These are phyloP conservation scores for Epizoanthus fatuus DNA, from an alignment of 92 coral and sea anemone genomes.

Conservation along the genomic window DNA sequence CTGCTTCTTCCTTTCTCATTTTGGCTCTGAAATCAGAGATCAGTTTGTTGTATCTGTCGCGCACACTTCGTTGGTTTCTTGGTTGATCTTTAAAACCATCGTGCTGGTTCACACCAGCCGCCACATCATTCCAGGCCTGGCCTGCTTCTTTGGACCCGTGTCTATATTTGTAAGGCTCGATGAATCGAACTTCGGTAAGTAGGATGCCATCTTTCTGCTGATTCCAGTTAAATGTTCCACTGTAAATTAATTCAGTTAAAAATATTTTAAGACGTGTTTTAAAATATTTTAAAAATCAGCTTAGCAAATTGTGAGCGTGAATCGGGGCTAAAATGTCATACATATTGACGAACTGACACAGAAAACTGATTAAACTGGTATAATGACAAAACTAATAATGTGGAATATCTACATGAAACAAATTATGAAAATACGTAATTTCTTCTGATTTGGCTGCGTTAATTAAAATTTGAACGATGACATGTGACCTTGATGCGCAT, in stretches of 20 bases:
- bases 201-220: constrained; percentile 29
- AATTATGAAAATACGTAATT: no score
- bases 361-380: no score
- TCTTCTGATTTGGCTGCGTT: no score
- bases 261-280: background rate
- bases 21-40: background rate
- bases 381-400: no score
- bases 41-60: constrained; percentile 4
- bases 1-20: constrained; percentile 48
- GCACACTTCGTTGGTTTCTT: constrained; percentile 26
- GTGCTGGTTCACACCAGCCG: constrained; percentile 32
- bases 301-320: background rate
- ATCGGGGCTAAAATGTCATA: no score
- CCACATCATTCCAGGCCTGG: constrained; percentile 39
- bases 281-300: background rate
- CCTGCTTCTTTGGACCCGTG: constrained; percentile 35
- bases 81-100: constrained; percentile 12
- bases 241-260: constrained; percentile 10
- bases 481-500: no score
- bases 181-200: constrained; percentile 30
- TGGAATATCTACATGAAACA: no score
- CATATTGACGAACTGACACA: no score
- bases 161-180: constrained; percentile 20
- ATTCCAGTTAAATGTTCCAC: constrained; percentile 60
- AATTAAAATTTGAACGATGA: no score